Conservation (phyloP, 2,113 vertebrate species). For the Gambusia affinis region DNA sequence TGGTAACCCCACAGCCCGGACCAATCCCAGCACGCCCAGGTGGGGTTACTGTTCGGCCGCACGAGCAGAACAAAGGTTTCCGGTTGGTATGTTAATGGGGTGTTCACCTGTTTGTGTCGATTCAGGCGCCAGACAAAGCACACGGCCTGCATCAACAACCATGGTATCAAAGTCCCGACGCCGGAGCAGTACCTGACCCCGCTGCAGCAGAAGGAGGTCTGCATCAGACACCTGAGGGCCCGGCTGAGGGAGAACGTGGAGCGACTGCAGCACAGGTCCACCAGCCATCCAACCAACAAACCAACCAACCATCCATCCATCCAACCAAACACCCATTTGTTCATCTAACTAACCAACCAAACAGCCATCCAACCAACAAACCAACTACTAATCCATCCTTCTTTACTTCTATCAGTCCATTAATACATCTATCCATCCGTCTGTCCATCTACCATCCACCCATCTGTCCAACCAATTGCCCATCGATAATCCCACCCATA, state of each 20-base stretch:
- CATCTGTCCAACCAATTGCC: too few relatives aligned
- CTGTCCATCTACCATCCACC: too few relatives aligned
- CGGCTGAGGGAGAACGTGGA: slow-evolving; percentile 94
- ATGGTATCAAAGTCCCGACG: slow-evolving; percentile 91
- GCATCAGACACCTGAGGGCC: slow-evolving; percentile 92
- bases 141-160: slow-evolving; percentile 92
- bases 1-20: slow-evolving; percentile 88
- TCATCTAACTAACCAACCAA: too few relatives aligned
- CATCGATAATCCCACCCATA: too few relatives aligned
- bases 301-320: too few relatives aligned
- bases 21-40: slow-evolving; percentile 80
- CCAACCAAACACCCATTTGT: too few relatives aligned
- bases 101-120: not conserved
- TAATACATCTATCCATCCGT: too few relatives aligned
- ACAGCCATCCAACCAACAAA: too few relatives aligned
- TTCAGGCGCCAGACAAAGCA: slow-evolving; percentile 90
- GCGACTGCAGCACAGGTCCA: slow-evolving; percentile 88
- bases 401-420: too few relatives aligned
- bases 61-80: not conserved
- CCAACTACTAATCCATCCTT: too few relatives aligned
- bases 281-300: too few relatives aligned
- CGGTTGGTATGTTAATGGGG: not conserved
- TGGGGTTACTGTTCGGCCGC: slow-evolving; percentile 4
- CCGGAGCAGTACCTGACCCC: slow-evolving; percentile 98
- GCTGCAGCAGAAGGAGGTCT: slow-evolving; percentile 98